Evolutionary conservation across 2,888 invertebrate species (phyloP).

Genomic region (Nebria salina): DNA sequence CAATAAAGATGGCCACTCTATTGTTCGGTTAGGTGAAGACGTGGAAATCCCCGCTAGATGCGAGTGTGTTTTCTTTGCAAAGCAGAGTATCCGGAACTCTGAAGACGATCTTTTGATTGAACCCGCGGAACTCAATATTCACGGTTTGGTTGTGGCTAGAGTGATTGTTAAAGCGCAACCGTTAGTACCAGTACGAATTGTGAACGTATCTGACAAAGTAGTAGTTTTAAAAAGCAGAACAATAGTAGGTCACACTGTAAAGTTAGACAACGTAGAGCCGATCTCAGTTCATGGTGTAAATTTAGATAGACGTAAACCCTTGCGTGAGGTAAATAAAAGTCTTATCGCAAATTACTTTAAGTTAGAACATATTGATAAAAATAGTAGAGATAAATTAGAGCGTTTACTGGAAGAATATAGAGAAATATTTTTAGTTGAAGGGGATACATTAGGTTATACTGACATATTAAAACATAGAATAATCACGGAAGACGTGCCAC

Average conservation of each 20-base stretch:
- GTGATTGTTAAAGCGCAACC: neutral
- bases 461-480: constrained; percentile 4
- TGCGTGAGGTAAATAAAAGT: too few species aligned
- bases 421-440: neutral
- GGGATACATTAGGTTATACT: neutral
- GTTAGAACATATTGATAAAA: neutral
- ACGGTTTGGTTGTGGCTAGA: neutral
- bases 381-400: neutral
- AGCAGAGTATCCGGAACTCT: neutral
- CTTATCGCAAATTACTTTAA: too few species aligned
- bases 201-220: neutral
- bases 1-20: too few species aligned
- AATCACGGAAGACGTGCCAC: neutral
- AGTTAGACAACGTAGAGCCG: neutral
- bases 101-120: neutral
- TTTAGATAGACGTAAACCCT: too few species aligned
- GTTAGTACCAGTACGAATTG: neutral
- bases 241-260: neutral
- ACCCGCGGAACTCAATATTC: neutral
- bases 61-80: neutral
- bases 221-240: neutral
- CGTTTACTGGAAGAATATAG: neutral
- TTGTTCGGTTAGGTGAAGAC: too few species aligned
- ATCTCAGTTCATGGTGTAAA: too few species aligned
- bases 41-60: constrained; percentile 42